Percentiles rank a stretch among this genome's conserved stretches.
Conservation (phyloP, 2,113 vertebrate genomes). For the Callocephalon fimbriatum region DNA sequence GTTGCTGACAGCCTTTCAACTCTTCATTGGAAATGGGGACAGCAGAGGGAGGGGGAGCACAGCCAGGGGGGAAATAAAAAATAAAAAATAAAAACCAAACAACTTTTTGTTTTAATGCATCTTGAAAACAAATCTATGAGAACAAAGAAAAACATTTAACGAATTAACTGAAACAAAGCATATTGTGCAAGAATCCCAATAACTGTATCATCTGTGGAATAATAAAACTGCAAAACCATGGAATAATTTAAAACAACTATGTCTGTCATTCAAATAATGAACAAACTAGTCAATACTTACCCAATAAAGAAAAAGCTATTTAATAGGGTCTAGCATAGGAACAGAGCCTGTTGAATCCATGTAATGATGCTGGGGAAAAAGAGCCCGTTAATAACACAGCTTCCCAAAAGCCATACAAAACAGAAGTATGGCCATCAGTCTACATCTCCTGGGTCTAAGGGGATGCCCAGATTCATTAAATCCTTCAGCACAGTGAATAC, state of each 20-base stretch:
- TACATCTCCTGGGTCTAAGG: neutral
- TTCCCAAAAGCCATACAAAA: neutral
- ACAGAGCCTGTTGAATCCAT: neutral
- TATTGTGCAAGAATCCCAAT: neutral
- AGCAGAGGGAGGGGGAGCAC: neutral
- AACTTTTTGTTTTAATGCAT: neutral
- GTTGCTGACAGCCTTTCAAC: neutral
- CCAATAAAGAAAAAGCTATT: neutral
- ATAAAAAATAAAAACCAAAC: neutral
- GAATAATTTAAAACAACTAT: neutral
- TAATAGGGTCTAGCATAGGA: neutral
- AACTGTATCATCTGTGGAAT: neutral
- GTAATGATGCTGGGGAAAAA: neutral
- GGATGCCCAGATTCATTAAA: neutral
- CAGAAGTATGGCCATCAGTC: neutral
- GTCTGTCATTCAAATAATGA: neutral
- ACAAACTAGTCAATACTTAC: neutral
- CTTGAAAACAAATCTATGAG: neutral
- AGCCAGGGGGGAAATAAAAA: neutral
- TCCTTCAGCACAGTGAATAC: rapidly evolving
- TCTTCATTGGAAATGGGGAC: neutral
- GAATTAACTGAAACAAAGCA: neutral
- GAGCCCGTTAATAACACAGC: neutral
- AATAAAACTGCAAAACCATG: neutral
- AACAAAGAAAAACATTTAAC: neutral